Evolutionary conservation across 2,888 invertebrate genomes (phyloP).

Genomic region (Tethea ocularis): DNA sequence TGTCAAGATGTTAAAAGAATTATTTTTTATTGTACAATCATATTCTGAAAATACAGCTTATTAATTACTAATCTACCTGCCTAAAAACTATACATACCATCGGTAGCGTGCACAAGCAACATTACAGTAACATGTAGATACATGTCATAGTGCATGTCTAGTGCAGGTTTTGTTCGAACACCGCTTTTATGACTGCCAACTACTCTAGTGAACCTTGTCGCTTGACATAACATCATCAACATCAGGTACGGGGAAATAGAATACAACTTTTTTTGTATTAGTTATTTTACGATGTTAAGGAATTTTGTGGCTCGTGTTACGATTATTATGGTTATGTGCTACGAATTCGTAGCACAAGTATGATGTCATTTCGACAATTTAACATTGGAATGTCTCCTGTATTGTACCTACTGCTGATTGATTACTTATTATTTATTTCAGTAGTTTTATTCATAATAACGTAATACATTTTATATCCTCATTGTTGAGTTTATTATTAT

Average conservation of each 20-base stretch:
- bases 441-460: too few species aligned
- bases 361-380: neutral
- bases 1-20: neutral
- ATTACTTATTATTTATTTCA: too few species aligned
- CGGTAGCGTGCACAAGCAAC: slow-evolving; percentile 5
- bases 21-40: neutral
- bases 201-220: slow-evolving; percentile 11
- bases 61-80: neutral
- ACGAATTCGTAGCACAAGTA: neutral
- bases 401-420: too few species aligned
- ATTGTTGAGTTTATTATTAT: too few species aligned
- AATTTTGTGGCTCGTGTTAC: neutral
- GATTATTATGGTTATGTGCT: neutral
- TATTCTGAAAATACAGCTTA: neutral
- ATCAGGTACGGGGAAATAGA: neutral
- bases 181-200: slow-evolving; percentile 2
- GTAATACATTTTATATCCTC: too few species aligned
- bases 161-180: slow-evolving; percentile 7
- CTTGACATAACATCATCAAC: slow-evolving; percentile 5
- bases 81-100: slow-evolving; percentile 2
- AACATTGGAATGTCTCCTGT: too few species aligned
- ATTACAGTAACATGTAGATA: slow-evolving; percentile 3
- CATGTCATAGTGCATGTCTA: slow-evolving; percentile 10
- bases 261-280: neutral
- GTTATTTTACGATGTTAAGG: neutral